Conservation (phyloP, 2,113 vertebrate genomes). For the Pavo muticus region DNA sequence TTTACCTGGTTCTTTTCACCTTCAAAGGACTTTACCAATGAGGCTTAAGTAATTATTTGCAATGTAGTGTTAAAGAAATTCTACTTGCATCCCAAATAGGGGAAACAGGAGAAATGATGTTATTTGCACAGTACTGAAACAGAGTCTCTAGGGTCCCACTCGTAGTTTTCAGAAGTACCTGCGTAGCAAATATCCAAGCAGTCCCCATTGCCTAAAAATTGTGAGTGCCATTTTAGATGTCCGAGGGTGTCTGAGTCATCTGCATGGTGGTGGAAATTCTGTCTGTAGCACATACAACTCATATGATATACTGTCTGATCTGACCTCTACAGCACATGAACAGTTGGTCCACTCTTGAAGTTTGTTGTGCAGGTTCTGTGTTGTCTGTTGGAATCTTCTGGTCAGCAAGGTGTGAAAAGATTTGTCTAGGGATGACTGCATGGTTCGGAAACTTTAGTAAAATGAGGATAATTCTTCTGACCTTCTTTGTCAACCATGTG, state of each 20-base stretch:
- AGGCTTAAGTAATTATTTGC: neutral
- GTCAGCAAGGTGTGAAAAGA: neutral
- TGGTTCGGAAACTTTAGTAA: neutral
- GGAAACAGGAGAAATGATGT: neutral
- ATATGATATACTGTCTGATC: fast-evolving
- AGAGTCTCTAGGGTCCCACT: neutral
- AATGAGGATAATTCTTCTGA: neutral
- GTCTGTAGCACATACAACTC: neutral
- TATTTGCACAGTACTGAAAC: neutral
- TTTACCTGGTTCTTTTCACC: neutral
- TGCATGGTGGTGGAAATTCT: neutral
- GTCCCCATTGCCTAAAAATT: neutral
- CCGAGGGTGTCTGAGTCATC: neutral
- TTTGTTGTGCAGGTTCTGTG: neutral
- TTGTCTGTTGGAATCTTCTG: neutral
- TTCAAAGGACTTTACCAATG: neutral
- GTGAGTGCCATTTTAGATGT: neutral
- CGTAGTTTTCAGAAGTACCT: neutral
- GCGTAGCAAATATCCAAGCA: neutral
- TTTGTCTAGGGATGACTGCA: neutral
- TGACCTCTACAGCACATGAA: neutral
- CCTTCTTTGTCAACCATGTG: neutral
- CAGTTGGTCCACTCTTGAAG: neutral
- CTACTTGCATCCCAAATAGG: neutral
- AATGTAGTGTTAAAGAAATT: neutral